Base-by-base conservation (phyloP, 2,888 invertebrate species). In the Leucania comma region DNA sequence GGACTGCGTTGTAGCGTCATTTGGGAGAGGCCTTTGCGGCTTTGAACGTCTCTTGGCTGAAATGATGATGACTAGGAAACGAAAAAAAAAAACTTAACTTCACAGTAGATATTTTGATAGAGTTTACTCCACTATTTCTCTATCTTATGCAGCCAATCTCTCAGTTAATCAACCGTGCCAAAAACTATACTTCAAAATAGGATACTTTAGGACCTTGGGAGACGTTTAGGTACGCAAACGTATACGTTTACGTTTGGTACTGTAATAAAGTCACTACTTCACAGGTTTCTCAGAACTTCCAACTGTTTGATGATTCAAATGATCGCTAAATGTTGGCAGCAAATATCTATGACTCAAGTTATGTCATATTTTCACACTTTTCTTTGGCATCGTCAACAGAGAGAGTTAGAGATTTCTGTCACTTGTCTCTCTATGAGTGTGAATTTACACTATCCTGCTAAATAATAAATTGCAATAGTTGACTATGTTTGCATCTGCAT, bases 281-380 rank as follows among this genome's bases (percentile, higher is more conserved):
- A 53, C 72, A 62, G 14, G 51, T 62, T 74, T 53, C 56, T n/a
- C 56, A 56, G 60, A 61, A 61, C 12, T 53, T 20, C 5, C 42
- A 58, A 57, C 58, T 59, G 24, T 74, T 73, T 62, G 67, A 79
- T 79, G 48, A 74, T 68, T 32, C 51, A 68, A 77, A 74, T 80
- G 68, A 68, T 75, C 48, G n/a, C 75, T 50, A 53, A 68, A 68
- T 57, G 63, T 58, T 75, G 80, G 63, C 77, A 69, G 53, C 53
- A 17, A 53, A 68, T 68, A 56, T 68, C 68, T 68, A 75, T 75
- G 51, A 57, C 60, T 53, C 32, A 53, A 57, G 26, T 75, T 80
- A 77, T 80, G 69, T 61, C 56, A 80, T 80, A 50, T 75, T 60
- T 78, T 80, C 69, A 75, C 70, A 69, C 70, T 69, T 69, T 69